Evolutionary conservation across 2,888 invertebrate species (phyloP), one percentile per base, ranked within the genome.

Genomic region (Drosophila flavopinicola): DNA sequence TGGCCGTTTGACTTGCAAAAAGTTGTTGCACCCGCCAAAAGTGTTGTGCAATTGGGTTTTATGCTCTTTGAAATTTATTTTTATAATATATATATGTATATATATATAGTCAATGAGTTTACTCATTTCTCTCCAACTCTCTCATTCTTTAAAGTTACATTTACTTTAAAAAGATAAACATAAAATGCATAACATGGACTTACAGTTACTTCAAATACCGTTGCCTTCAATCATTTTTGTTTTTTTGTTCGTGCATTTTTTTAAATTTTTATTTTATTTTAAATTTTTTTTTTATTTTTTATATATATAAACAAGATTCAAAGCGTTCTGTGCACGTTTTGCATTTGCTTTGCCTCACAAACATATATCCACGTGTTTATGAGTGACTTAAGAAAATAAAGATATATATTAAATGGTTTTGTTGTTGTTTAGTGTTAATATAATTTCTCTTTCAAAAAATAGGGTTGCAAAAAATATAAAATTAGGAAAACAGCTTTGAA

Each of bases 141-240:
- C 11, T 11, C 41, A 6, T 68, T 25, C 39, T 38, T 52, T 68
- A 39, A 66, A 69, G 72, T 75, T 82, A 78, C 29, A 78, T 67
- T 72, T 60, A 59, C 53, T 75, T 60, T 74, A 65, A 73, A 59
- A 66, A 57, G 58, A 66, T 75, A 78, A 79, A 82, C 75, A 67
- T 66, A 83, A 76, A 85, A 76, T 76, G 69, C 73, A 79, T 85
- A 78, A 79, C 76, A 73, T 67, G 74, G 73, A 73, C 79, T 85
- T 85, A 85, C 30, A 66, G 59, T 83, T 83, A 85, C 65, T 56
- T 79, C 84, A 69, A 85, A 74, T 72, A 83, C 67, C 76, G 56
- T 65, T 75, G 58, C 61, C 49, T 39, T 35, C 15, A n/a, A 39
- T 37, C 35, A 32, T 23, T 37, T 29, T 29, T 29, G 15, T 25